Base-by-base conservation (phyloP, 2,797 vertebrate species). In the Sphenopsis melanotis region DNA sequence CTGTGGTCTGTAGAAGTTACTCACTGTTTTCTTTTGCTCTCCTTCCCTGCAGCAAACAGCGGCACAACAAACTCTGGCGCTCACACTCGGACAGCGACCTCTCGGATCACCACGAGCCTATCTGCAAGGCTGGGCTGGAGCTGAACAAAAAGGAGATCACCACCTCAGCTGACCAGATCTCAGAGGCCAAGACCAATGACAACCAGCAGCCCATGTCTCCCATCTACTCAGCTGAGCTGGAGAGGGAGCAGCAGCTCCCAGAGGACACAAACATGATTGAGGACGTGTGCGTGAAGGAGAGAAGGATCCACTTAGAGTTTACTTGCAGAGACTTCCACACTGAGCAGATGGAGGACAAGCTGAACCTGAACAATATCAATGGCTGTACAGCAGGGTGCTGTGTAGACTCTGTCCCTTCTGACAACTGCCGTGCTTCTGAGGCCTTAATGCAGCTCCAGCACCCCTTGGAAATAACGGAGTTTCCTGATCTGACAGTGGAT, bases 61-160 rank as follows among this genome's bases (percentile, higher is more conserved):
- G 99, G 27, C 99, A 99, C 91, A 99, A 99, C 84, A 99, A 99
- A 87, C 98, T 99, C 26, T 99, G 99, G 99, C 98, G 99, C 84
- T 99, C 99, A 0, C 99, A 99, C 97, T 99, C 99, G 0, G 99
- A 99, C 69, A 98, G 99, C 1, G 99, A 99, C 95, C 98, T 99
- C 44, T 99, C 99, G 0, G 99, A 99, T 89, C 98, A 98, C 41
- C 98, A 98, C 0, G 98, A 98, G 80, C 98, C 98, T 71, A 98
- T 98, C 94, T 98, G 46, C 94, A 97, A 98, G 83, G 96, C 98
- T 22, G 99, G 98, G 53, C 97, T 98, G 59, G 98, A 98, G 56
- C 96, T 98, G 84, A 98, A 98, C 97, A 98, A 97, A 49, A 98
- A 98, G 89, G 98, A 98, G 83, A 98, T 98, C 91, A 98, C 98